Base-by-base conservation (phyloP, 2,113 vertebrate species). In the Hemicordylus capensis region DNA sequence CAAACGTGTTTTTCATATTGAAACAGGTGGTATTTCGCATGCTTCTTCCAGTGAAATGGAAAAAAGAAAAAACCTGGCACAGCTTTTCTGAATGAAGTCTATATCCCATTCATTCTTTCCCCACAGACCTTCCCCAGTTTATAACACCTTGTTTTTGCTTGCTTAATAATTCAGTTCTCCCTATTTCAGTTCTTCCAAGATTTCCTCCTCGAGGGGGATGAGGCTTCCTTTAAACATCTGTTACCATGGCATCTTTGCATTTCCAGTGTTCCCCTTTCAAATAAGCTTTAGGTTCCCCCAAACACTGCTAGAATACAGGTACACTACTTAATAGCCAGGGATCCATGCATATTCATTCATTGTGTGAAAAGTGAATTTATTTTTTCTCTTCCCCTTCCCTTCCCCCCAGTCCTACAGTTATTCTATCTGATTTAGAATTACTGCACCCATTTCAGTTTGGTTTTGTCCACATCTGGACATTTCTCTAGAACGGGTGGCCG, bases 171-270 rank as follows among this genome's bases (percentile, higher is more conserved):
- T 39, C 54, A 39, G 15, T 74, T 73, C 24, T 72, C 26, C 26
- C 70, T n/a, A 14, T 46, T 37, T n/a, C n/a, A 14, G n/a, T 34
- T 12, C 31, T 51, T 12, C 14, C 20, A 31, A 34, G 92, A 86
- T 93, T 81, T 86, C 51, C 80, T 86, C 89, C 48, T 85, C 82
- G 90, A 88, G 89, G 84, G 86, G 89, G 90, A 89, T 59, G 73
- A 73, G 85, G 85, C 90, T 93, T 88, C 88, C 69, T 83, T 92
- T 86, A 82, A 84, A 92, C 90, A 88, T 87, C 85, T 79, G 90
- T 90, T 90, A 83, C 88, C 79, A 88, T 83, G 39, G 88, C 91
- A 93, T 81, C 77, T 88, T 90, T 91, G 90, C 77, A 80, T 91
- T 91, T 90, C 26, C 90, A 92, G 63, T 89, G 24, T 88, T 90